Conservation (phyloP, 2,888 invertebrate genomes). For the Drosophila vallismaia region DNA sequence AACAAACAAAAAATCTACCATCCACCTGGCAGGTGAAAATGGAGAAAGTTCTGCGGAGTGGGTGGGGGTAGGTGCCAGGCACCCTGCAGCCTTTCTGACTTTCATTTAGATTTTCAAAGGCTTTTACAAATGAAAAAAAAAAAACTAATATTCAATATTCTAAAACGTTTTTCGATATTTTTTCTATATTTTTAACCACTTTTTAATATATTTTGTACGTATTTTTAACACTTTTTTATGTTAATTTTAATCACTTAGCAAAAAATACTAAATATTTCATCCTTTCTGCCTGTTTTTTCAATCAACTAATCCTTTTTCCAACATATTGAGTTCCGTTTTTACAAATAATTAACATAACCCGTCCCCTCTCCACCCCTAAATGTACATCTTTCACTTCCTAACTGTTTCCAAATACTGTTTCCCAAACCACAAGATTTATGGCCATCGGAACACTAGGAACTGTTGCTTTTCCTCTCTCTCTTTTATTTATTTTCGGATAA, state of each 20-base stretch:
- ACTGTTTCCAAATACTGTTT: not conserved
- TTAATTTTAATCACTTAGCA: too few species aligned
- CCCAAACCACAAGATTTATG: not conserved
- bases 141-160: too few species aligned
- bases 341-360: too few species aligned
- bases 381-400: not conserved
- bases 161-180: too few species aligned
- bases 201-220: too few species aligned
- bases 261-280: too few species aligned
- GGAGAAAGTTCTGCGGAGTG: not conserved
- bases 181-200: too few species aligned
- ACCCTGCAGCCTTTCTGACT: not conserved
- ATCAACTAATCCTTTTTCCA: too few species aligned
- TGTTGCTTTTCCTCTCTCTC: slow-evolving; percentile 50
- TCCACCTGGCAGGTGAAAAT: slow-evolving; percentile 2
- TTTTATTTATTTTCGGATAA: slow-evolving; percentile 34
- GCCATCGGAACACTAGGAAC: slow-evolving; percentile 49
- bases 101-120: not conserved
- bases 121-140: not conserved
- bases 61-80: not conserved
- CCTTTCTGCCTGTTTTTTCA: too few species aligned
- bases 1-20: not conserved
- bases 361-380: too few species aligned
- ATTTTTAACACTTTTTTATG: too few species aligned
- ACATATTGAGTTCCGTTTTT: too few species aligned